phyloP scores from a whole-genome alignment of 2,113 vertebrate genomes.

The Corythoichthys intestinalis region DNA sequence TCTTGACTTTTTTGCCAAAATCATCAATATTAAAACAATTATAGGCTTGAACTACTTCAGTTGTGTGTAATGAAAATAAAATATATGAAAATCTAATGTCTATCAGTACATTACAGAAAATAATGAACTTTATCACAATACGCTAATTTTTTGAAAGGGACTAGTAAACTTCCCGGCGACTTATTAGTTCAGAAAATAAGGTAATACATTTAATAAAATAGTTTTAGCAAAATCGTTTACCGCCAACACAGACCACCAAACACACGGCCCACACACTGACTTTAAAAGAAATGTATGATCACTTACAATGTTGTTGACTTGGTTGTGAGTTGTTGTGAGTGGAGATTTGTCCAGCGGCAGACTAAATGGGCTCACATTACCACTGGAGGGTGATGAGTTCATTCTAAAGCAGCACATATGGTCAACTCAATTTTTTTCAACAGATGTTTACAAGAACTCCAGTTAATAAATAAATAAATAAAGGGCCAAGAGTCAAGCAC shows the following conservation, averaged over 20 bases:
- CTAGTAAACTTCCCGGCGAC: too few species aligned
- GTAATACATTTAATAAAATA: too few species aligned
- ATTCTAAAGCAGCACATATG: conserved; percentile 68
- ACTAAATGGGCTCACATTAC: conserved; percentile 76
- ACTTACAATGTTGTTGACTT: conserved; percentile 77
- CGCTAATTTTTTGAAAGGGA: too few species aligned
- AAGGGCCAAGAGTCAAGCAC: neutral
- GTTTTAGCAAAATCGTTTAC: too few species aligned
- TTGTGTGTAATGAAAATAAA: too few species aligned
- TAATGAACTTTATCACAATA: too few species aligned
- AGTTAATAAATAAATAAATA: neutral
- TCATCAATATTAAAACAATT: too few species aligned
- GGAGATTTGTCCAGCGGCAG: conserved; percentile 76
- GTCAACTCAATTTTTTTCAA: neutral
- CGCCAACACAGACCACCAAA: neutral
- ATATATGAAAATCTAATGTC: too few species aligned
- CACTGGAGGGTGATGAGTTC: conserved; percentile 80
- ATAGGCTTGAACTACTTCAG: too few species aligned
- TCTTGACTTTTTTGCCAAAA: too few species aligned
- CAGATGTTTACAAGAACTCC: neutral
- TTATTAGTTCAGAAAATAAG: too few species aligned
- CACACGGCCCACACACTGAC: neutral
- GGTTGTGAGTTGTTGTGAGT: conserved; percentile 49
- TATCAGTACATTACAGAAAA: too few species aligned
- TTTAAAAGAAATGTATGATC: neutral